phyloP scores from a whole-genome alignment of 2,113 vertebrate genomes.

The Perca fluviatilis region DNA sequence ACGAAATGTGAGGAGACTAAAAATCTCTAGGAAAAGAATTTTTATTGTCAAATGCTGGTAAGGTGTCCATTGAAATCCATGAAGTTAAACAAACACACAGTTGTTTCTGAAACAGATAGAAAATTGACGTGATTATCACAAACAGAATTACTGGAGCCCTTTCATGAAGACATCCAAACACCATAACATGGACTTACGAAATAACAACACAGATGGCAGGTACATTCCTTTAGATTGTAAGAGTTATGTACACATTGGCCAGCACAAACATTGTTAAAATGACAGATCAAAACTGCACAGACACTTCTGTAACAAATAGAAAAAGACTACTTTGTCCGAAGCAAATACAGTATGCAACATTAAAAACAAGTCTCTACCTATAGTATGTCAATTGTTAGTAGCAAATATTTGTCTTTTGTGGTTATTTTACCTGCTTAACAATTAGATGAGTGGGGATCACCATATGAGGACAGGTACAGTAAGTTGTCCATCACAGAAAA shows the following conservation, averaged over 20 bases:
- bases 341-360: conserved; percentile 27
- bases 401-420: background rate
- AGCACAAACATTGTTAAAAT: conserved; percentile 37
- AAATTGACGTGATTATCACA: conserved; percentile 36
- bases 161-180: conserved; percentile 52
- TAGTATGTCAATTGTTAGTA: conserved; percentile 10
- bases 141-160: conserved; percentile 64
- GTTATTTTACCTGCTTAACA: conserved; percentile 32
- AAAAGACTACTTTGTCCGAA: background rate
- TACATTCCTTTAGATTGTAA: conserved; percentile 6
- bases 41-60: conserved; percentile 76
- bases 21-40: conserved; percentile 28
- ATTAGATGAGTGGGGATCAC: conserved; percentile 16
- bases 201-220: conserved; percentile 35
- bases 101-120: conserved; percentile 35
- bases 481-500: conserved; percentile 32
- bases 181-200: conserved; percentile 35
- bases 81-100: conserved; percentile 29
- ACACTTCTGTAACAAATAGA: conserved; percentile 38
- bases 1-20: background rate
- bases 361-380: conserved; percentile 20
- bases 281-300: conserved; percentile 48
- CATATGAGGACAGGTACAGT: conserved; percentile 12
- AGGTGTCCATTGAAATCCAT: conserved; percentile 52
- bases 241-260: conserved; percentile 27